A percentile compares a stretch with the other conserved stretches of the same genome.
These are phyloP conservation scores for Montipora sp. DNA, from an alignment of 64 coral and sea anemone genomes.

Conservation along the genomic window DNA sequence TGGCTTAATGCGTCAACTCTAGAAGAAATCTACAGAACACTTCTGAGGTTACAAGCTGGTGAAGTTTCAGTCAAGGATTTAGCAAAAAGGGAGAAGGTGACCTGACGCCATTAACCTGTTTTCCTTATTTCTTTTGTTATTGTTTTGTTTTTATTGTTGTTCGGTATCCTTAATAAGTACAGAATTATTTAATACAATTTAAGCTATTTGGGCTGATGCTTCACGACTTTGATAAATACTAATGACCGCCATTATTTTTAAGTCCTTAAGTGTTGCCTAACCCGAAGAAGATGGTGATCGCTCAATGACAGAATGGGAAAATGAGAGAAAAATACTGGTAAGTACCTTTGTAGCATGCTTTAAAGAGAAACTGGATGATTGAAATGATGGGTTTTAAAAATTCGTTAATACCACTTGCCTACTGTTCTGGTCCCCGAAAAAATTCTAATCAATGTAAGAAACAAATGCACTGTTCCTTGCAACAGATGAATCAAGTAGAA, in stretches of 20 bases:
- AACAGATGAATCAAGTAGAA: not conserved
- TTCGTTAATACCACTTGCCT: no score
- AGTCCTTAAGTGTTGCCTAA: not conserved
- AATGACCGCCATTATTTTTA: no score
- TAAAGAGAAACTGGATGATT: not conserved
- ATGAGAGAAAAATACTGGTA: not conserved
- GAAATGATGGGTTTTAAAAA: no score
- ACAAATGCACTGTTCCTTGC: not conserved
- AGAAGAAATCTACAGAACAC: constrained; percentile 27
- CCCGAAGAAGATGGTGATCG: not conserved
- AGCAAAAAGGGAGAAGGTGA: not conserved
- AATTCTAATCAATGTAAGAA: not conserved
- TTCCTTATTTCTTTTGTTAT: not conserved
- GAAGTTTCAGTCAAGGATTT: constrained; percentile 20
- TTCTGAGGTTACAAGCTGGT: not conserved
- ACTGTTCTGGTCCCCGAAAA: no score
- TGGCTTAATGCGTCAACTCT: not conserved
- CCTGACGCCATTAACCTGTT: not conserved
- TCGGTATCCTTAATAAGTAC: no score
- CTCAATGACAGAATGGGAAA: not conserved
- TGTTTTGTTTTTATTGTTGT: not conserved
- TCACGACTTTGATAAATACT: no score
- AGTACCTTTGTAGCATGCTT: not conserved
- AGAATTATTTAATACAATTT: no score
- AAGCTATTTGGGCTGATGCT: no score